Evolutionary conservation across 1,140 invertebrate genomes (phyloP).

Genomic region (Galendromus occidentalis): DNA sequence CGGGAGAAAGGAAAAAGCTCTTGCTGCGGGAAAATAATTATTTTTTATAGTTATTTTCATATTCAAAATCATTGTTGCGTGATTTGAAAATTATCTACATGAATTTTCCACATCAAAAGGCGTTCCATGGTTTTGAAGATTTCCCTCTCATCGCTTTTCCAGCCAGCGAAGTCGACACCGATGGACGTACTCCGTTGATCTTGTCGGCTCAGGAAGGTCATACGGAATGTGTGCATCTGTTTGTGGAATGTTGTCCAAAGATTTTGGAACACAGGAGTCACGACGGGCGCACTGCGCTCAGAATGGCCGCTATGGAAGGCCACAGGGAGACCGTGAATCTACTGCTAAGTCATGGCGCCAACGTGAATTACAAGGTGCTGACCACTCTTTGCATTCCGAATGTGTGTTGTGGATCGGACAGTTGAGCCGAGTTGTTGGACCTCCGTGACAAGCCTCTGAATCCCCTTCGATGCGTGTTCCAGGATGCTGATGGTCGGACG

Average conservation of each 20-base stretch:
- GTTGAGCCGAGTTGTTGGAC: no score
- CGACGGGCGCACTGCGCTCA: constrained; percentile 80
- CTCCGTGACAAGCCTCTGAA: no score
- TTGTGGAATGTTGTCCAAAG: constrained; percentile 20
- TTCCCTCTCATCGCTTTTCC: background rate
- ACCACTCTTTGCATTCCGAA: no score
- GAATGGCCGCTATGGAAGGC: constrained; percentile 63
- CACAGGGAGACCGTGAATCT: constrained; percentile 58
- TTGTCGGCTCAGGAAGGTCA: constrained; percentile 76
- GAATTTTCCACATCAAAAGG: background rate
- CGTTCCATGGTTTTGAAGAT: background rate
- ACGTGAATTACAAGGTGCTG: constrained; percentile 48
- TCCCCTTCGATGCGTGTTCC: background rate
- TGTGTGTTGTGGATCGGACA: no score
- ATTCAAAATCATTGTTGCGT: no score
- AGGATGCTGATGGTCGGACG: constrained; percentile 70
- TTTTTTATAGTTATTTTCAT: no score
- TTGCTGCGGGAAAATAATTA: no score
- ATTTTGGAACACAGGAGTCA: constrained; percentile 66
- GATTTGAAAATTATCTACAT: no score
- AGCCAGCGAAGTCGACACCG: constrained; percentile 75
- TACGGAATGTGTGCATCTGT: constrained; percentile 32
- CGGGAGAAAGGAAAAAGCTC: no score
- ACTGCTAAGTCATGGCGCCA: constrained; percentile 50
- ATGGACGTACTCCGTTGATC: constrained; percentile 72